These are phyloP conservation scores for Myotis myotis DNA, from an alignment of 2,797 vertebrate species.

Conservation along the genomic window DNA sequence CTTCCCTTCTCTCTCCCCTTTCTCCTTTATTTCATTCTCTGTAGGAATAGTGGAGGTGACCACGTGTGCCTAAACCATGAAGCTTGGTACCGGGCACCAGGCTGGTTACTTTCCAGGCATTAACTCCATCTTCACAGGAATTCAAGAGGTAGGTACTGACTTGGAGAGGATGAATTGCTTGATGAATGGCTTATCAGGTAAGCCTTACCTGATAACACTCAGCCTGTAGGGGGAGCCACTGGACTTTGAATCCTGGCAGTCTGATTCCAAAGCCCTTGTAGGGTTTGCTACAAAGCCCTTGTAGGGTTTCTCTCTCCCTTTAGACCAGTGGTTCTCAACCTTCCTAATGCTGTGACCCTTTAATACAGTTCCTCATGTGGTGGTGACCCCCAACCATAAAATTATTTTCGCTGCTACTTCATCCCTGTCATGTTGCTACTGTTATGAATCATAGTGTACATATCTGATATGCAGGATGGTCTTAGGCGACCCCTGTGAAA, in stretches of 20 bases:
- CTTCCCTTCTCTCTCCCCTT: not conserved
- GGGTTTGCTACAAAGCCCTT: not conserved
- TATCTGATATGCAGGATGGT: too few relatives aligned
- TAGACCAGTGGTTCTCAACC: too few relatives aligned
- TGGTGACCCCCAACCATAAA: too few relatives aligned
- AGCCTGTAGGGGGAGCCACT: accelerated
- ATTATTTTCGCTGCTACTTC: too few relatives aligned
- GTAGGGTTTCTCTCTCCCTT: not conserved
- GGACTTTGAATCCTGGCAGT: not conserved
- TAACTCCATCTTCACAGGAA: not conserved
- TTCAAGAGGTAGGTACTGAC: not conserved
- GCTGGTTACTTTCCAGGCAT: not conserved
- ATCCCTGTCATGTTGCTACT: too few relatives aligned
- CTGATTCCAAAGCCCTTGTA: not conserved
- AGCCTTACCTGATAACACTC: not conserved
- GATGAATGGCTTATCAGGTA: not conserved
- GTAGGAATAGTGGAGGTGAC: not conserved
- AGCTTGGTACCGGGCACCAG: not conserved
- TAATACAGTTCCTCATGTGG: too few relatives aligned
- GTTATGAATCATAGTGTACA: too few relatives aligned
- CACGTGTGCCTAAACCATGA: not conserved
- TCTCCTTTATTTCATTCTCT: not conserved
- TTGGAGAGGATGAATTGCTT: not conserved
- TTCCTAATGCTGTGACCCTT: too few relatives aligned
- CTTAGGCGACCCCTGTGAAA: too few relatives aligned